Percentiles rank a stretch among this genome's conserved stretches.
phyloP scores from a whole-genome alignment of 2,797 vertebrate genomes.

The Acanthurus tractus region DNA sequence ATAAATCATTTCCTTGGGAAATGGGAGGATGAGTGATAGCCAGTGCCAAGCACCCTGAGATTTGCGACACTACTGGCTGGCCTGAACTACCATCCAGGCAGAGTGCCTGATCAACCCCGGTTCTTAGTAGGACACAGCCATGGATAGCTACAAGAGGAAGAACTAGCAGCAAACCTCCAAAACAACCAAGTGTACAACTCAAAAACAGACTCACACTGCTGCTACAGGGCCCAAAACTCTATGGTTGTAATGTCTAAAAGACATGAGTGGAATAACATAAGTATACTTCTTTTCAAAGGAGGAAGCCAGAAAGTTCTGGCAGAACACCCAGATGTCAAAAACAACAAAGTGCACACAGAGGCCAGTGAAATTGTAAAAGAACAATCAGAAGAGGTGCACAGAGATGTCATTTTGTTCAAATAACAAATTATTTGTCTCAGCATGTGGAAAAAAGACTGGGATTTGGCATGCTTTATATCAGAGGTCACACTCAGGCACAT shows the following conservation, averaged over 20 bases:
- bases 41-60: slow-evolving; percentile 15
- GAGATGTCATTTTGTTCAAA: too few species aligned
- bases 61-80: slow-evolving; percentile 7
- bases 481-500: too few species aligned
- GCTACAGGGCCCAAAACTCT: slow-evolving; percentile 1
- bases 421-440: too few species aligned
- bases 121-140: neutral
- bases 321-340: neutral
- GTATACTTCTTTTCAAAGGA: neutral
- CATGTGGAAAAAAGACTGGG: too few species aligned
- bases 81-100: slow-evolving; percentile 4
- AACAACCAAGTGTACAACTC: slow-evolving; percentile 3
- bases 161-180: slow-evolving; percentile 4
- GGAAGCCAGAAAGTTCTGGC: neutral
- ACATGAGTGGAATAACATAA: neutral
- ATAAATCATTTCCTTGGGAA: slow-evolving; percentile 27
- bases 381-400: neutral
- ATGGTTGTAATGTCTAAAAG: neutral
- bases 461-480: too few species aligned
- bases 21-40: slow-evolving; percentile 11
- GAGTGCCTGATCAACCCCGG: slow-evolving; percentile 7
- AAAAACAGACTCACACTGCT: slow-evolving; percentile 6
- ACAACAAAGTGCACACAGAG: neutral
- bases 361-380: neutral
- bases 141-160: neutral